phyloP scores from a whole-genome alignment of 2,113 vertebrate genomes.

The Pygoscelis adeliae region DNA sequence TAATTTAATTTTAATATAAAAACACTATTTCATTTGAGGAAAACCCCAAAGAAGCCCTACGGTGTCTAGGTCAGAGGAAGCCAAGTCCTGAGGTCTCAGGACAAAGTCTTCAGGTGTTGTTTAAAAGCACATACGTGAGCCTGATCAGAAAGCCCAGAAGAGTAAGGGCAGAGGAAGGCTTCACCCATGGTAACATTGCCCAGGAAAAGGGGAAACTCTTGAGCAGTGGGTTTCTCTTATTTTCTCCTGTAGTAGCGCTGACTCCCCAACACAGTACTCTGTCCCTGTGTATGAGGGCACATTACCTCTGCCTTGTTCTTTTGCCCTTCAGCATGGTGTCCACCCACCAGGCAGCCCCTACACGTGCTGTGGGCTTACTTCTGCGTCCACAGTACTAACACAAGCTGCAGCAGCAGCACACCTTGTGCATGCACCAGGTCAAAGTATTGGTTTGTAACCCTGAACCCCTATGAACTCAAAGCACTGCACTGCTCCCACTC shows the following conservation, averaged over 20 bases:
- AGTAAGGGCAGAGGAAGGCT: neutral
- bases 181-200: no score
- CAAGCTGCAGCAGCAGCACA: neutral
- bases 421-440: accelerated
- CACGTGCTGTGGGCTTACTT: neutral
- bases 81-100: neutral
- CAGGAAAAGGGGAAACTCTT: neutral
- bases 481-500: neutral
- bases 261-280: neutral
- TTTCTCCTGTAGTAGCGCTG: neutral
- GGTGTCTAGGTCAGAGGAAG: neutral
- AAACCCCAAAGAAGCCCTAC: accelerated
- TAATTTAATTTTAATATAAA: neutral
- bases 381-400: neutral
- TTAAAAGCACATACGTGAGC: accelerated
- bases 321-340: neutral
- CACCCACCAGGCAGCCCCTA: no score
- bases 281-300: neutral
- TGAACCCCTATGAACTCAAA: no score
- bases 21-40: neutral
- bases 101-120: neutral
- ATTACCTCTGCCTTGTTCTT: neutral
- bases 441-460: no score
- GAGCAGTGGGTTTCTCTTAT: neutral
- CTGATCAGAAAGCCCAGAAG: neutral